These are phyloP conservation scores for Pitangus sulphuratus DNA, from an alignment of 2,797 vertebrate species.

Conservation along the genomic window DNA sequence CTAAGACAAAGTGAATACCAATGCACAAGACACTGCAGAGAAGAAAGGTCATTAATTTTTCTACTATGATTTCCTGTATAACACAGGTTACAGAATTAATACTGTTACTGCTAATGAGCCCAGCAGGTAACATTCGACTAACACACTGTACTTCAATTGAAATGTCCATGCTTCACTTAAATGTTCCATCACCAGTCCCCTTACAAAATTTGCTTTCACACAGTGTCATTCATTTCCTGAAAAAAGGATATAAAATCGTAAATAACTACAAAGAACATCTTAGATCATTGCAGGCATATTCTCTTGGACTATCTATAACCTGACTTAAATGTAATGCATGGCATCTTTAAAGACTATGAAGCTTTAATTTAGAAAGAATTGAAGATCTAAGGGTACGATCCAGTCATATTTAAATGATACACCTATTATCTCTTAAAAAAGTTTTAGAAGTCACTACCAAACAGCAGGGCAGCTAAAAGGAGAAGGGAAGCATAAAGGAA, in stretches of 20 bases:
- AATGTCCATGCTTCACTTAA: conserved; percentile 7
- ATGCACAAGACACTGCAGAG: neutral
- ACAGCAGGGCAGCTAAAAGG: neutral
- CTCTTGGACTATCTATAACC: neutral
- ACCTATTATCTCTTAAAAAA: neutral
- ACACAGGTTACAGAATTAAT: neutral
- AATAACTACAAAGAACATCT: neutral
- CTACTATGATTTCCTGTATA: neutral
- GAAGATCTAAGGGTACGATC: neutral
- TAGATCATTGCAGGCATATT: neutral
- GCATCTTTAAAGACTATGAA: neutral
- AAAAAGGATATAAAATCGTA: neutral
- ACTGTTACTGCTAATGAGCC: neutral
- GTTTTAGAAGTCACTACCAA: neutral
- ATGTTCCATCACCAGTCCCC: neutral
- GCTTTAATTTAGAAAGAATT: neutral
- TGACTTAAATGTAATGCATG: neutral
- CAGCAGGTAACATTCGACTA: conserved; percentile 18
- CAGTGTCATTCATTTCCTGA: neutral
- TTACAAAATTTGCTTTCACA: neutral
- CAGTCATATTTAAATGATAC: neutral
- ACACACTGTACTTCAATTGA: neutral
- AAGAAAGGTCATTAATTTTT: neutral
- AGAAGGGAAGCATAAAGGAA: neutral
- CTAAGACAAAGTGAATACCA: neutral